Evolutionary conservation across 2,888 invertebrate genomes (phyloP).

Genomic region (Thereva nobilitata): DNA sequence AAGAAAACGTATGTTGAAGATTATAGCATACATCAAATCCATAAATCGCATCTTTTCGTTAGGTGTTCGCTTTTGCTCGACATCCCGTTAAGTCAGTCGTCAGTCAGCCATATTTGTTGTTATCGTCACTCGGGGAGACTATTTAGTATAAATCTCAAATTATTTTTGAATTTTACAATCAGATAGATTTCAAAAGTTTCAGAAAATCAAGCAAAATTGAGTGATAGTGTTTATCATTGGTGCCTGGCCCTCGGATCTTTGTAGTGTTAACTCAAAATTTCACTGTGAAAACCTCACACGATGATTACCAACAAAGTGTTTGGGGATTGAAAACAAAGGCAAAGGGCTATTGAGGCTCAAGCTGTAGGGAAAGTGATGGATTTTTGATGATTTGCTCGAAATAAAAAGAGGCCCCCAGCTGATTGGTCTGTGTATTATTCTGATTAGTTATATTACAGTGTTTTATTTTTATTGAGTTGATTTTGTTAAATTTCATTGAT

Average conservation of each 20-base stretch:
- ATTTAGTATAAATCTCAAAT: constrained; percentile 40
- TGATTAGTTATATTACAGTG: constrained; percentile 10
- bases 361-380: constrained; percentile 33
- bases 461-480: background rate
- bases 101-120: constrained; percentile 45
- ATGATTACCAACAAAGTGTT: constrained; percentile 31
- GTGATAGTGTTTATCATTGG: constrained; percentile 22
- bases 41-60: constrained; percentile 32
- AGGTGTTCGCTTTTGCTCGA: constrained; percentile 29
- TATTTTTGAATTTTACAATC: constrained; percentile 37
- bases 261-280: constrained; percentile 3
- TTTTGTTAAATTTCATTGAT: background rate
- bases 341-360: no score
- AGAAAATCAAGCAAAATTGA: constrained; percentile 20
- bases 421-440: constrained; percentile 19
- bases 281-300: constrained; percentile 6
- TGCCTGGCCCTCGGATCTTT: constrained; percentile 1
- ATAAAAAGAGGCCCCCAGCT: constrained; percentile 15
- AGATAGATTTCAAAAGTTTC: constrained; percentile 26
- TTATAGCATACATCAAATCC: constrained; percentile 12
- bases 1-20: constrained; percentile 27
- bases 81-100: constrained; percentile 27
- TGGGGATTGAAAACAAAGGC: constrained; percentile 34
- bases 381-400: constrained; percentile 24
- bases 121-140: constrained; percentile 44